Evolutionary conservation across 2,113 vertebrate genomes (phyloP), one percentile per base, ranked within the genome.

Genomic region (Triplophysa tibetana): DNA sequence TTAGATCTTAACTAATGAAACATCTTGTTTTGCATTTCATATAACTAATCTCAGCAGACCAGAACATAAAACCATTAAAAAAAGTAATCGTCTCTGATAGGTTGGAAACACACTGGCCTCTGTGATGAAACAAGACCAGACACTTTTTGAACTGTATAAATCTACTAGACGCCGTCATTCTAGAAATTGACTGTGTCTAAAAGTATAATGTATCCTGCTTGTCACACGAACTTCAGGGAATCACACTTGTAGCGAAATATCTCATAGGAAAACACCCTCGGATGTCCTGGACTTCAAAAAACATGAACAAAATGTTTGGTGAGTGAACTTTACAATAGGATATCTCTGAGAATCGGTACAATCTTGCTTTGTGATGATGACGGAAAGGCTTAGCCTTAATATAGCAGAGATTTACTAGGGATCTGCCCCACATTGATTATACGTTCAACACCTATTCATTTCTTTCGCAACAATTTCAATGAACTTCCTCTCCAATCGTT

Each of bases 401-500:
- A 43, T 43, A 38, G 54, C n/a, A 60, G 21, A 74, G 70, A 74
- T 61, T 60, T 43, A 74, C 54, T 17, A 14, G 13, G 70, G 56
- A 74, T 74, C 54, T 60, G 70, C 70, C 54, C 70, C 14, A 24
- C 70, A 43, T 21, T 74, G 33, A 74, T 74, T n/a, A 61, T 33
- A 74, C 11, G 33, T 43, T 60, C 29, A 43, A 61, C 70, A 64
- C 48, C 73, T 70, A 75, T 21, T 81, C 12, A 83, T 52, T 82
- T 86, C 33, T 79, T 81, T 83, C 73, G 16, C 45, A 70, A 21
- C 61, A 21, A 41, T 78, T 78, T 29, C 64, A 72, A 77, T 50
- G 21, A 72, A 88, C 85, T 62, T 82, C 76, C 89, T 87, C 84
- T 88, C 87, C 83, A 56, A 58, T 58, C 7, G 1, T 21, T 21